Evolutionary conservation across 1,140 invertebrate species (phyloP), one percentile per base, ranked within the genome.

Genomic region (Drosophila bipectinata): DNA sequence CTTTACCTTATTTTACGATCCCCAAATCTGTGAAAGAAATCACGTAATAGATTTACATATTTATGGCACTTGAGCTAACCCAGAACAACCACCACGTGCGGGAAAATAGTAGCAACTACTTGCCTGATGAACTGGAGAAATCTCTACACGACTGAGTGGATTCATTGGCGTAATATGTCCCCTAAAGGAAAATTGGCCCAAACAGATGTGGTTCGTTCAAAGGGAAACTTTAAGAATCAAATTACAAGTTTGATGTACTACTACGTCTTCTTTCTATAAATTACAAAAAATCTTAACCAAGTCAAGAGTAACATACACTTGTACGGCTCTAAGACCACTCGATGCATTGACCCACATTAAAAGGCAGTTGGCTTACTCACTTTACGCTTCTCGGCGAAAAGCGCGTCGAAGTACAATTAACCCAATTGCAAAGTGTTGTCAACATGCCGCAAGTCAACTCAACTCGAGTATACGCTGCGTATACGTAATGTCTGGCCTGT

Each of bases 351-450:
- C 82, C 82, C 74, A 87, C 71, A 87, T 85, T 62, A 61, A 67
- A 59, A 60, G 45, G 44, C 58, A 44, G 45, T 26, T 53, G 58
- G 47, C 34, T 51, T 30, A 32, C 56, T 37, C 63, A 56, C 44
- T 58, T 32, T 57, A 28, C 32, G 55, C 60, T 71, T 74, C 51
- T 48, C 63, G 66, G 45, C 26, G 53, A 67, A 72, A 67, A 73
- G 74, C 58, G 62, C 79, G 71, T 80, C 82, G 66, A 82, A 76
- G 78, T 76, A 85, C 82, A 85, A 85, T 82, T 85, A 85, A 85
- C 83, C 82, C 82, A 85, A 87, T 85, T 85, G 82, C 78, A 77
- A 85, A 87, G 69, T 76, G 82, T 87, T 85, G 82, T 85, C 82
- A 87, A 84, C 80, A 83, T 78, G 79, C 79, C 68, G 79, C 79